Percentiles rank a stretch among this genome's conserved stretches.
phyloP scores from a whole-genome alignment of 2,888 invertebrate genomes.

The Habroteleia sp. region DNA sequence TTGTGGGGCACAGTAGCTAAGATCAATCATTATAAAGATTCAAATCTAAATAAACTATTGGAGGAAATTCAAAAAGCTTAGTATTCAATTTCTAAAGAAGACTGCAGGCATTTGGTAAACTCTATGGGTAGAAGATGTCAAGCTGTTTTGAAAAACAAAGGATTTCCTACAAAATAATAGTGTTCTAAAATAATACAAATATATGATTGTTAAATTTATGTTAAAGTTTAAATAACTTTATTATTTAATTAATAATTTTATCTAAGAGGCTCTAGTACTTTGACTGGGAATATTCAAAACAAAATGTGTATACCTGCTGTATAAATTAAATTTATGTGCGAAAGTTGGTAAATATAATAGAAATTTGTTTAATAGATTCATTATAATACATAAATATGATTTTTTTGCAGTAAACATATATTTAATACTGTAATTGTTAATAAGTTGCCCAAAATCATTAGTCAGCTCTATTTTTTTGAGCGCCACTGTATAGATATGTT shows the following conservation, averaged over 20 bases:
- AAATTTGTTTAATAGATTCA: neutral
- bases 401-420: constrained; percentile 1
- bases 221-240: constrained; percentile 5
- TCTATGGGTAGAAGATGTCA: constrained; percentile 10
- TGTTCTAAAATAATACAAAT: constrained; percentile 3
- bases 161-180: constrained; percentile 20
- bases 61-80: constrained; percentile 28
- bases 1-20: constrained; percentile 8
- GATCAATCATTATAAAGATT: constrained; percentile 14
- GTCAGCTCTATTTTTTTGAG: neutral
- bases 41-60: constrained; percentile 10
- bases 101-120: constrained; percentile 14
- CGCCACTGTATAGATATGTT: neutral
- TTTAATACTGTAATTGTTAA: neutral
- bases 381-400: neutral
- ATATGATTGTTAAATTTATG: constrained; percentile 9
- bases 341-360: neutral
- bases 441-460: neutral
- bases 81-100: constrained; percentile 19
- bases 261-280: constrained; percentile 13
- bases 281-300: constrained; percentile 2
- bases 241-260: constrained; percentile 6
- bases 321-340: neutral
- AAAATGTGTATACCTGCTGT: neutral
- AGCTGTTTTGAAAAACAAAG: constrained; percentile 24